Evolutionary conservation across 2,797 vertebrate species (phyloP).

Genomic region (Onychomys leucogaster): DNA sequence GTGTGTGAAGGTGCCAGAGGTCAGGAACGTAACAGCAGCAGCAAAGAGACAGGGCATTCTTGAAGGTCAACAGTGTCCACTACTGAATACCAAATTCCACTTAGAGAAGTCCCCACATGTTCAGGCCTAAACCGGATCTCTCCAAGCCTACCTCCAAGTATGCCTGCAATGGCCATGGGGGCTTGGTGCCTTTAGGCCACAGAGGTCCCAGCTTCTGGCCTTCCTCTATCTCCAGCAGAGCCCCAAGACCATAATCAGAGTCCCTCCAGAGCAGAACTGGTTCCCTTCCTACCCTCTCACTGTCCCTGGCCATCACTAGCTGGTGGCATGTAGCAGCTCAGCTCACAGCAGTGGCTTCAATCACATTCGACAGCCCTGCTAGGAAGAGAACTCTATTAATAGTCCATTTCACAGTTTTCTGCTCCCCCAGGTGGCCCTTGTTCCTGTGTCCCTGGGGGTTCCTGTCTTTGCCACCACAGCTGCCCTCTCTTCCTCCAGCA

Average conservation of each 20-base stretch:
- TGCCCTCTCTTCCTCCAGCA: background rate
- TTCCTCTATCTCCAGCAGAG: background rate
- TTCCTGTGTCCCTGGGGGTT: slow-evolving; percentile 46
- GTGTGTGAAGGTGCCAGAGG: fast-evolving
- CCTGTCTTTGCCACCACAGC: background rate
- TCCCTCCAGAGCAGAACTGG: background rate
- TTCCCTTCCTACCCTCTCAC: background rate
- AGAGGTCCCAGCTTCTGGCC: background rate
- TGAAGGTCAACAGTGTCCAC: background rate
- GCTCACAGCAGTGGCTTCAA: background rate
- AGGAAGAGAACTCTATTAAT: slow-evolving; percentile 63
- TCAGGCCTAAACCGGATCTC: background rate
- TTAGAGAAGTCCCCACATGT: background rate
- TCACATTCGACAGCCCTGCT: slow-evolving; percentile 49
- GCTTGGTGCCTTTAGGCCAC: background rate
- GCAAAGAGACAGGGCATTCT: fast-evolving
- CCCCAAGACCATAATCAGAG: background rate
- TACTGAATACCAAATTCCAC: background rate
- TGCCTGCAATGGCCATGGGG: background rate
- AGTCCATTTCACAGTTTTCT: slow-evolving; percentile 71
- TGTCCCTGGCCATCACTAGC: fast-evolving
- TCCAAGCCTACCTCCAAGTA: background rate
- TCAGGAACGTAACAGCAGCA: background rate
- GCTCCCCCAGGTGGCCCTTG: slow-evolving; percentile 11
- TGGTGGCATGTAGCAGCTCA: background rate